These are phyloP conservation scores for Myotis vivesi DNA, from an alignment of 2,797 vertebrate species.

Conservation along the genomic window DNA sequence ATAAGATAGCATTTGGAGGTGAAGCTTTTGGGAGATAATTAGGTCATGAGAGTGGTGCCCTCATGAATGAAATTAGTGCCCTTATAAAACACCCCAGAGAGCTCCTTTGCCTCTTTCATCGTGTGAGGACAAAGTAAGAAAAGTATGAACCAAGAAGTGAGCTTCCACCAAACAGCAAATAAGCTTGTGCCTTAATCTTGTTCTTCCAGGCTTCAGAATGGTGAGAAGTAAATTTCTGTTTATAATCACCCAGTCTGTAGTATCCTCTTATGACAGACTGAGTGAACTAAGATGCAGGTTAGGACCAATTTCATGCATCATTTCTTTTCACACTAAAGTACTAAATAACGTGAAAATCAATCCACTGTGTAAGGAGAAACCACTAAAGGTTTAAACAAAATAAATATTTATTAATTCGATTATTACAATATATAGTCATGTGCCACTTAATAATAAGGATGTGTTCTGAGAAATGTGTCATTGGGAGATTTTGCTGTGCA, in stretches of 20 bases:
- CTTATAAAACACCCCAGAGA: neutral
- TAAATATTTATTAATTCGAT: neutral
- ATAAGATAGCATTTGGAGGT: neutral
- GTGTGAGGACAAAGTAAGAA: neutral
- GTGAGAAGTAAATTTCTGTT: neutral
- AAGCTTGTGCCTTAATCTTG: neutral
- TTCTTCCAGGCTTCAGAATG: neutral
- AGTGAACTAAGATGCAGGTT: neutral
- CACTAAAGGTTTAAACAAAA: neutral
- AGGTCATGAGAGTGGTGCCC: neutral
- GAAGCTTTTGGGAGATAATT: neutral
- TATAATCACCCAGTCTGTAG: neutral
- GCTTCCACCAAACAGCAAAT: neutral
- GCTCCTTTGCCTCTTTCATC: neutral
- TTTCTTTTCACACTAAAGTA: neutral
- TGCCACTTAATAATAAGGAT: neutral
- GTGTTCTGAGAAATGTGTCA: neutral
- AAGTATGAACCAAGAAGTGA: neutral
- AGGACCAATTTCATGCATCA: neutral
- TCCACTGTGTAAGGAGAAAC: neutral
- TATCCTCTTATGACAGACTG: neutral
- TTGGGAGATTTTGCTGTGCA: neutral
- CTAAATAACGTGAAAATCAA: slow-evolving; percentile 26
- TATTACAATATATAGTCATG: neutral
- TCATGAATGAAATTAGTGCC: neutral